Conservation (phyloP, 2,113 vertebrate species). For the Illadopsis cleaveri region DNA sequence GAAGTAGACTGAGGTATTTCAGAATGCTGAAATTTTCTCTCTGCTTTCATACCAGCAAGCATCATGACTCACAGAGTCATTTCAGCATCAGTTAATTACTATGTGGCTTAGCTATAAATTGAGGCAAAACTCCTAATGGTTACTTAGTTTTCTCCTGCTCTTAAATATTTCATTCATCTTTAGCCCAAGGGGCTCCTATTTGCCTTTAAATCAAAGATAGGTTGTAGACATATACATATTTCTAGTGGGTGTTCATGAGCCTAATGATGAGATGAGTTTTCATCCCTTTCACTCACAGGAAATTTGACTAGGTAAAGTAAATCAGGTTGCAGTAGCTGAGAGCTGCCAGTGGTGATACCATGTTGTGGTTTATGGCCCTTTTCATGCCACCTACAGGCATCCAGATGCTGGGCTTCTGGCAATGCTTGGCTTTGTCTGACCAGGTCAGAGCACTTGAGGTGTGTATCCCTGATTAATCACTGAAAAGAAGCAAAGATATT, state of each 20-base stretch:
- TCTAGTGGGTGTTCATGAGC: neutral
- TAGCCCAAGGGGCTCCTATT: neutral
- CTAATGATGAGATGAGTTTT: neutral
- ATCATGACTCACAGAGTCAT: neutral
- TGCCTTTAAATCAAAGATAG: neutral
- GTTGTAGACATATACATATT: neutral
- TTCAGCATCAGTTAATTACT: neutral
- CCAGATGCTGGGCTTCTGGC: neutral
- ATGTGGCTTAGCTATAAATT: neutral
- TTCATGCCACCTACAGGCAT: neutral
- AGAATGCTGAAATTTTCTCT: neutral
- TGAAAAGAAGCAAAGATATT: neutral
- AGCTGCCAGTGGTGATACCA: neutral
- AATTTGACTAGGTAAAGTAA: neutral
- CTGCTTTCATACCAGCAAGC: neutral
- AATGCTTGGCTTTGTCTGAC: neutral
- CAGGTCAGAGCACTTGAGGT: neutral
- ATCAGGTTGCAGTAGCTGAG: neutral
- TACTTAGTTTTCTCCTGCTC: neutral
- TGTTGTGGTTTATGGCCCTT: neutral
- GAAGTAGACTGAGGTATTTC: neutral
- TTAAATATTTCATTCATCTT: slow-evolving; percentile 21
- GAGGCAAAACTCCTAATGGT: neutral
- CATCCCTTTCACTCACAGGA: neutral
- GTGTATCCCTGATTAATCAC: neutral